Evolutionary conservation across 1,140 invertebrate genomes (phyloP).

Genomic region (Reticulitermes speratus): DNA sequence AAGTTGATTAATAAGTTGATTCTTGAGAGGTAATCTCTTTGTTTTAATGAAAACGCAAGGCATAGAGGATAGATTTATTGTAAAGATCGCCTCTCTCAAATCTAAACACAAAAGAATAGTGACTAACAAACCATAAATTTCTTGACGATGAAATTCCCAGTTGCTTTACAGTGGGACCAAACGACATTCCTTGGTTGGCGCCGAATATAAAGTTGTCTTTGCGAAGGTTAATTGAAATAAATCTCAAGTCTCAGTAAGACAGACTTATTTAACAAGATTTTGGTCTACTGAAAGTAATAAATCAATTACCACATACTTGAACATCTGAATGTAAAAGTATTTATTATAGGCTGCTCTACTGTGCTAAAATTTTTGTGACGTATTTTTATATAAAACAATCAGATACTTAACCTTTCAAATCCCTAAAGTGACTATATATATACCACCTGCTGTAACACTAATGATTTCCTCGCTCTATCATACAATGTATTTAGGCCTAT

Average conservation of each 20-base stretch:
- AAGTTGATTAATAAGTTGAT: not conserved
- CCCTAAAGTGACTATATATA: too few relatives aligned
- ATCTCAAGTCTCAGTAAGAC: not conserved
- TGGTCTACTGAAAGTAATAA: not conserved
- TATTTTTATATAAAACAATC: too few relatives aligned
- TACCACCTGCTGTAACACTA: too few relatives aligned
- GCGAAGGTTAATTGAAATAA: not conserved
- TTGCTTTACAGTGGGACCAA: not conserved
- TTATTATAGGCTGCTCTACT: too few relatives aligned
- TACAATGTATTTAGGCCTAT: too few relatives aligned
- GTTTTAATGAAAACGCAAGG: not conserved
- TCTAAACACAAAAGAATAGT: not conserved
- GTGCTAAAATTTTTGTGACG: too few relatives aligned
- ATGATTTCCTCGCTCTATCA: too few relatives aligned
- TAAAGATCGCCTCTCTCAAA: not conserved
- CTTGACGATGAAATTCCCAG: not conserved
- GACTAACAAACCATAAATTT: not conserved
- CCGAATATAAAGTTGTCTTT: conserved; percentile 11
- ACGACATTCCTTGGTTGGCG: not conserved
- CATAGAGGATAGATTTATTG: not conserved
- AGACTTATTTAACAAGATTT: not conserved
- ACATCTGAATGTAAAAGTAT: not conserved
- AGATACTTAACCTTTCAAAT: too few relatives aligned
- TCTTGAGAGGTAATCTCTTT: not conserved
- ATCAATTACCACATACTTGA: not conserved